Percentiles rank a stretch among this genome's conserved stretches.
Conservation (phyloP, 2,888 invertebrate genomes). For the Tenthredo scrophulariae region DNA sequence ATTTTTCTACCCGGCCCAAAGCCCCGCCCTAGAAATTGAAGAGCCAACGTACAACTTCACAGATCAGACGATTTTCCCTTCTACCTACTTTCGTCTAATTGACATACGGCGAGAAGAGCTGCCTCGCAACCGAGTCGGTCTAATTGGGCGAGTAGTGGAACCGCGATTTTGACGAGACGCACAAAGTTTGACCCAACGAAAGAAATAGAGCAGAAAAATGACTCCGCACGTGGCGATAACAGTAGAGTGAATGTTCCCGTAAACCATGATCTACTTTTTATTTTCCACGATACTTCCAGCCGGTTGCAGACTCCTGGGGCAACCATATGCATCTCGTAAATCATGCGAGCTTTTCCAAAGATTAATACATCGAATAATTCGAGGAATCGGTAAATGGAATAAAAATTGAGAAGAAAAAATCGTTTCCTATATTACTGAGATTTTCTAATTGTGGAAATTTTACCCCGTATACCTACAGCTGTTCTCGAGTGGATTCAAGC, state of each 20-base stretch:
- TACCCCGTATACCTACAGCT: background rate
- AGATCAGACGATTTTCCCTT: background rate
- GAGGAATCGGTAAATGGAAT: background rate
- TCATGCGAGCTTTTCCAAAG: background rate
- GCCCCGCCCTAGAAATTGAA: background rate
- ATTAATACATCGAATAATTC: too few species aligned
- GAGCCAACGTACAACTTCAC: background rate
- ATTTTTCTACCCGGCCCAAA: background rate
- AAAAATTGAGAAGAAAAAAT: background rate
- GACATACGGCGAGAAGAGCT: background rate
- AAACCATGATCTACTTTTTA: background rate
- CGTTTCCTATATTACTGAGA: background rate
- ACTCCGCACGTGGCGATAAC: background rate
- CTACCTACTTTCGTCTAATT: constrained; percentile 14
- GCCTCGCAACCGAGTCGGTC: constrained; percentile 3
- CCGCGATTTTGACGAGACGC: constrained; percentile 1
- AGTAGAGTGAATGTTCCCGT: background rate
- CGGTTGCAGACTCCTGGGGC: background rate
- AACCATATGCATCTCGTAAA: background rate
- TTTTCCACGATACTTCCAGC: background rate
- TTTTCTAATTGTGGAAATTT: background rate
- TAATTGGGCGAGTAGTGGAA: constrained; percentile 6
- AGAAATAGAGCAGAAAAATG: constrained; percentile 14
- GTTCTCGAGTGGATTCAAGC: background rate
- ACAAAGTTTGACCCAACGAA: background rate